A percentile compares a stretch with the other conserved stretches of the same genome.
Conservation (phyloP, 2,797 vertebrate genomes). For the Acrocephalus scirpaceus region DNA sequence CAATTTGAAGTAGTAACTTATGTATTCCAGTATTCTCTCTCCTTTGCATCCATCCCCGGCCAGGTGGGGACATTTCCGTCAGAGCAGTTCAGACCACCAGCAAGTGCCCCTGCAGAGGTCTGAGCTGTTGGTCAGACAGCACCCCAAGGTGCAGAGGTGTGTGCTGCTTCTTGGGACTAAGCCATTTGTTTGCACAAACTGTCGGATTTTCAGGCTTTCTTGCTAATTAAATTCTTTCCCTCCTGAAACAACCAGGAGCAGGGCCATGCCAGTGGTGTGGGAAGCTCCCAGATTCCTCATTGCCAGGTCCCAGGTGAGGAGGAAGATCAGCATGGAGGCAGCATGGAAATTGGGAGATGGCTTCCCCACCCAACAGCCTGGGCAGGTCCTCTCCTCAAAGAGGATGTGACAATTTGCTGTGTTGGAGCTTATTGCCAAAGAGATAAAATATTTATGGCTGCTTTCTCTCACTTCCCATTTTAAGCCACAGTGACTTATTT, state of each 20-base stretch:
- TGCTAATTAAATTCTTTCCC: neutral
- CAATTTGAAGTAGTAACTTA: neutral
- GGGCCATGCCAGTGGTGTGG: accelerated
- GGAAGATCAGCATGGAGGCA: accelerated
- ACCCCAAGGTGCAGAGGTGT: neutral
- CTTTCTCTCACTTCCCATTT: neutral
- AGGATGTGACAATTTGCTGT: slow-evolving; percentile 7
- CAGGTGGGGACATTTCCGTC: neutral
- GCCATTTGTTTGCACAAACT: neutral
- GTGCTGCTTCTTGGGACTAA: neutral
- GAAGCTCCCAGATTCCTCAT: accelerated
- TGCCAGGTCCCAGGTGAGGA: neutral
- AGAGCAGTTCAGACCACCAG: neutral
- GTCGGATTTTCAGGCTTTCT: neutral
- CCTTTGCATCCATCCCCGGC: neutral
- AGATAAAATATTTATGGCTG: slow-evolving; percentile 55
- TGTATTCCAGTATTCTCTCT: neutral
- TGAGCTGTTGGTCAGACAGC: neutral
- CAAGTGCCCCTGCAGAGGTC: neutral
- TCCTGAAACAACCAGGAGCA: neutral
- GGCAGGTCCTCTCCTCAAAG: neutral
- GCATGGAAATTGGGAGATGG: accelerated
- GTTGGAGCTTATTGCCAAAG: slow-evolving; percentile 13
- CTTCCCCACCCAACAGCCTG: accelerated
- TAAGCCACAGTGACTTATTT: slow-evolving; percentile 8